Base-by-base conservation (phyloP, 2,888 invertebrate genomes). In the Choreutis nemorana region DNA sequence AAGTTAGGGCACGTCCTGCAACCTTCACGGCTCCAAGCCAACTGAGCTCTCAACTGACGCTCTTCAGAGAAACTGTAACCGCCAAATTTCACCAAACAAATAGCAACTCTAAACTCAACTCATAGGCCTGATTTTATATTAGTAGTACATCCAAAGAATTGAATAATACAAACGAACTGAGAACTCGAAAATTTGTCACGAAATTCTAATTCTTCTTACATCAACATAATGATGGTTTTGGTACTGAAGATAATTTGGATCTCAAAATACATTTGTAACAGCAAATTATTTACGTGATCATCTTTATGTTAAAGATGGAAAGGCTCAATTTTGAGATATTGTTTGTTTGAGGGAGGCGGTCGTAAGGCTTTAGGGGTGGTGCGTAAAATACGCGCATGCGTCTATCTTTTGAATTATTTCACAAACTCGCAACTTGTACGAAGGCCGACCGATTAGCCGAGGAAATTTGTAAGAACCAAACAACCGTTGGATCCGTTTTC, bases 341-440 rank as follows among this genome's bases (percentile, higher is more conserved):
- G 48, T 52, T 47, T 49, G 41, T 39, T 38, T 41, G 39, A 61
- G 59, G 61, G 66, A 75, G 78, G 77, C 78, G 78, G 77, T 75
- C 77, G 75, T 77, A 75, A 66, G 65, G 64, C 61, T 68, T 48
- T 44, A 75, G 75, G 79, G 79, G 80, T 78, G 80, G 77, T 60
- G 75, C 78, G 72, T 67, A 64, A 60, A 59, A 49, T 33, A 41
- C 61, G 72, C 79, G 80, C 80, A 77, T 73, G 80, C 80, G 80
- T 71, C 57, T 55, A 46, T 61, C 54, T 52, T 47, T 48, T 56
- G 42, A 57, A 63, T 58, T 55, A 56, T 59, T 64, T 59, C 50
- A 52, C 41, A 52, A 64, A 67, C 56, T 66, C 55, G 49, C 46
- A 70, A 65, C 51, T 70, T 59, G 41, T 48, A 30, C 35, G 42